phyloP scores from a whole-genome alignment of 2,113 vertebrate genomes.

The Hypomesus transpacificus region DNA sequence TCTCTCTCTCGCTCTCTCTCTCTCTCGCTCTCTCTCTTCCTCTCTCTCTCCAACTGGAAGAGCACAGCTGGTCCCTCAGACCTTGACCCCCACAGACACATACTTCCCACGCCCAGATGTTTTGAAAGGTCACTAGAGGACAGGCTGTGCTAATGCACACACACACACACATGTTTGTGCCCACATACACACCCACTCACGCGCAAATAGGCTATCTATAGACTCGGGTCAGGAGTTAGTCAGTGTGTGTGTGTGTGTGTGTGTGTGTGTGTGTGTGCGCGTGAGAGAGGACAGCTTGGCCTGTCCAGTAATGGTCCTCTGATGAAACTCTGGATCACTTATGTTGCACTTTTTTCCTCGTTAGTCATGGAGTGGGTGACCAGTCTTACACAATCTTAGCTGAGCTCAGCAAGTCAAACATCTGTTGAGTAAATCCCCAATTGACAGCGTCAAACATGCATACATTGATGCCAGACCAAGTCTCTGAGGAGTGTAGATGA shows the following conservation, averaged over 20 bases:
- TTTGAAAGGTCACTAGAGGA: slow-evolving; percentile 45
- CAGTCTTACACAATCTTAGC: slow-evolving; percentile 19
- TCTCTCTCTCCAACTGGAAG: slow-evolving; percentile 25
- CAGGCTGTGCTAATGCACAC: slow-evolving; percentile 12
- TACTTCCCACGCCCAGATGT: slow-evolving; percentile 50
- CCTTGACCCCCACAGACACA: slow-evolving; percentile 26
- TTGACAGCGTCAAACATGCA: slow-evolving; percentile 1
- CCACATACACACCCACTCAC: neutral
- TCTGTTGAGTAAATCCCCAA: slow-evolving; percentile 41
- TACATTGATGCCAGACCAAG: slow-evolving; percentile 5
- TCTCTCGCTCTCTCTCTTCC: neutral
- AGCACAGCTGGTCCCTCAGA: slow-evolving; percentile 26
- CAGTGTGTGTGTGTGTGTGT: slow-evolving; percentile 22
- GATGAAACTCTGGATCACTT: slow-evolving; percentile 38
- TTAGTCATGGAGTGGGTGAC: slow-evolving; percentile 27
- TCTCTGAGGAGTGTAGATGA: slow-evolving; percentile 1
- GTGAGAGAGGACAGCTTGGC: neutral
- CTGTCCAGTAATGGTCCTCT: slow-evolving; percentile 43
- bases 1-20: too few species aligned
- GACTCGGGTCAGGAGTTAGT: slow-evolving; percentile 53
- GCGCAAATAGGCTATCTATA: neutral
- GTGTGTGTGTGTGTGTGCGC: too few species aligned
- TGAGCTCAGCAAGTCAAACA: slow-evolving; percentile 24
- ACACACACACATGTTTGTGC: neutral
- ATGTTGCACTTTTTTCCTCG: slow-evolving; percentile 26